Base-by-base conservation (phyloP, 1,140 invertebrate species). In the Heliconius hermathena region DNA sequence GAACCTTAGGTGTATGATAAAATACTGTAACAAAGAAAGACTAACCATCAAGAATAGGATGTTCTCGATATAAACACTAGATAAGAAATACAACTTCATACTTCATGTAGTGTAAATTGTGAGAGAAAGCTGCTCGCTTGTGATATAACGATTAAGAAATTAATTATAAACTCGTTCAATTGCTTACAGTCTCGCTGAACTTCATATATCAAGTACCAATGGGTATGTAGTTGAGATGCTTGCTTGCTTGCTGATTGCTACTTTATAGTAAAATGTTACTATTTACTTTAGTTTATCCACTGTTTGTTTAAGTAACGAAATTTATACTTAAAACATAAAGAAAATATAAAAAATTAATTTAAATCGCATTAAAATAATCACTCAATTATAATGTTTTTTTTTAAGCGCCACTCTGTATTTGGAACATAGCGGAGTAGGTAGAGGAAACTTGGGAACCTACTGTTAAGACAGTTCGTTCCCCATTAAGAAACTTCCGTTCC, bases 121-220 rank as follows among this genome's bases (percentile, higher is more conserved):
- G 3, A 66, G 60, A 66, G 60, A 66, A 66, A 66, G 11, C 60
- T 66, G 22, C 26, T 29, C 73, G 26, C 73, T 57, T 29, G 11
- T 36, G 33, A 57, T 74, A 54, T 60, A 74, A 74, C 49, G 73
- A 74, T 74, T 74, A 36, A 74, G 52, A 74, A 29, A 29, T 33
- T 60, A 57, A 33, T 60, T 60, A 74, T 74, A 74, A 74, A 74
- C 52, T 74, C 49, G 29, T 29, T 57, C 73, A 74, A 29, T 26
- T 20, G 16, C 36, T 60, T 18, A 6, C 33, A 60, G 49, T 66
- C 26, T 66, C n/a, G 29, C 26, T 66, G 26, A 66, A 66, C 60
- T 66, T 66, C 4, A 26, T 3, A 29, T n/a, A 26, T 5, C 60
- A 66, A 29, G 22, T 29, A 11, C 22, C 29, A 26, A 36, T 36